A percentile compares a stretch with the other conserved stretches of the same genome.
phyloP scores from a whole-genome alignment of 2,113 vertebrate genomes.

The Talpa occidentalis region DNA sequence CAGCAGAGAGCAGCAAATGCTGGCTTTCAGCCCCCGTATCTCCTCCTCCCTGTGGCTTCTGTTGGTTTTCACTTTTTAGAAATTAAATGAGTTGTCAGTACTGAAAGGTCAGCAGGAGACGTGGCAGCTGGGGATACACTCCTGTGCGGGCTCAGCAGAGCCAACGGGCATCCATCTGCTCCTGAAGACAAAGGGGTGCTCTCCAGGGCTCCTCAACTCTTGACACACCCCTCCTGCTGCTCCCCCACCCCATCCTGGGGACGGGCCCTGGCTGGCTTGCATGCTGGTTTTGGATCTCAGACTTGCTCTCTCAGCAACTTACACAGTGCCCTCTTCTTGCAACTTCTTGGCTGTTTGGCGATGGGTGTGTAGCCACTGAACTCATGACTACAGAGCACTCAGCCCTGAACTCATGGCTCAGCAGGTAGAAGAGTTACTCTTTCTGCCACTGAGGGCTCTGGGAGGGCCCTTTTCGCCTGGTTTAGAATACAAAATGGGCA shows the following conservation, averaged over 20 bases:
- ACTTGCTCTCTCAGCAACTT: neutral
- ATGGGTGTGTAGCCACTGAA: neutral
- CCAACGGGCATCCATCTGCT: fast-evolving
- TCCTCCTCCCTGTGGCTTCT: neutral
- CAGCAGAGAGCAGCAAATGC: fast-evolving
- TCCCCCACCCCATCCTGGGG: too few relatives aligned
- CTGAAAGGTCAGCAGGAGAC: neutral
- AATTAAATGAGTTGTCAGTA: neutral
- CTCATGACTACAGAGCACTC: neutral
- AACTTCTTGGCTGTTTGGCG: neutral
- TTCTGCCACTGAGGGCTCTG: neutral
- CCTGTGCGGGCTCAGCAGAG: fast-evolving
- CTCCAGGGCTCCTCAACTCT: neutral
- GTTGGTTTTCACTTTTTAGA: neutral
- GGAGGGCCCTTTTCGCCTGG: neutral
- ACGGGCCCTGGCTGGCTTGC: fast-evolving
- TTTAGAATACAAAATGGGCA: neutral
- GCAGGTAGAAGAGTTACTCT: neutral
- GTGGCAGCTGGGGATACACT: neutral
- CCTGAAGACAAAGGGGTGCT: neutral
- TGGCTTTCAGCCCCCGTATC: neutral
- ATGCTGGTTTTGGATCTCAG: neutral
- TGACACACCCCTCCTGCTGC: too few relatives aligned
- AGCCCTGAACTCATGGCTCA: neutral
- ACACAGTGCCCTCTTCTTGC: neutral